Evolutionary conservation across 2,888 invertebrate genomes (phyloP).

Genomic region (Creontiades dilutus): DNA sequence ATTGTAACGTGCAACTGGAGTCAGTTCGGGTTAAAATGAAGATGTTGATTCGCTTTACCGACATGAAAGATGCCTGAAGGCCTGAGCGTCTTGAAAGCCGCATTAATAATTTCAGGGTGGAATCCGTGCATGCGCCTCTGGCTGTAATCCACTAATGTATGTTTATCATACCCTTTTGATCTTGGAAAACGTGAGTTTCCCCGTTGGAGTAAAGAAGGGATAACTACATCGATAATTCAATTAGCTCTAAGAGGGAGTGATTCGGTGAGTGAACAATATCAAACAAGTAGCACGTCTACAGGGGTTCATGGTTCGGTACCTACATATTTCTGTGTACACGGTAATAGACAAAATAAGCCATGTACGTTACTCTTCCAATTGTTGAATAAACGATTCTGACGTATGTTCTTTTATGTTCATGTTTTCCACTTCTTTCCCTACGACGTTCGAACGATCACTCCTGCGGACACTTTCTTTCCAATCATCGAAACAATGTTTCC

Average conservation of each 20-base stretch:
- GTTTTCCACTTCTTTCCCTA: too few species aligned
- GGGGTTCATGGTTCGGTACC: too few species aligned
- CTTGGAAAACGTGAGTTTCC: not conserved
- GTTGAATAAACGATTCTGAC: too few species aligned
- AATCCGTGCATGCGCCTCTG: slow-evolving; percentile 47
- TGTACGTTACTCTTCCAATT: too few species aligned
- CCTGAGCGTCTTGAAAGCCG: slow-evolving; percentile 48
- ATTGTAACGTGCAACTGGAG: not conserved
- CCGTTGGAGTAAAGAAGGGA: not conserved
- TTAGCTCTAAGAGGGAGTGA: not conserved
- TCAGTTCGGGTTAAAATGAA: slow-evolving; percentile 45
- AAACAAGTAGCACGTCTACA: too few species aligned
- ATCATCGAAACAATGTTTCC: too few species aligned
- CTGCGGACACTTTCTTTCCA: too few species aligned
- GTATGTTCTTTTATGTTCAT: too few species aligned
- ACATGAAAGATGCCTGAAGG: slow-evolving; percentile 12
- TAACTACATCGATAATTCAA: not conserved
- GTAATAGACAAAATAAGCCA: too few species aligned
- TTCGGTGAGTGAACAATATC: not conserved
- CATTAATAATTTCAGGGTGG: slow-evolving; percentile 50
- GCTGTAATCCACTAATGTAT: slow-evolving; percentile 62
- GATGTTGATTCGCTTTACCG: not conserved
- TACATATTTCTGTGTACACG: too few species aligned
- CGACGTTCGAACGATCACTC: too few species aligned
- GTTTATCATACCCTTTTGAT: slow-evolving; percentile 50